Evolutionary conservation across 2,888 invertebrate species (phyloP), one percentile per base, ranked within the genome.

Genomic region (Lepeophtheirus nordmannii): DNA sequence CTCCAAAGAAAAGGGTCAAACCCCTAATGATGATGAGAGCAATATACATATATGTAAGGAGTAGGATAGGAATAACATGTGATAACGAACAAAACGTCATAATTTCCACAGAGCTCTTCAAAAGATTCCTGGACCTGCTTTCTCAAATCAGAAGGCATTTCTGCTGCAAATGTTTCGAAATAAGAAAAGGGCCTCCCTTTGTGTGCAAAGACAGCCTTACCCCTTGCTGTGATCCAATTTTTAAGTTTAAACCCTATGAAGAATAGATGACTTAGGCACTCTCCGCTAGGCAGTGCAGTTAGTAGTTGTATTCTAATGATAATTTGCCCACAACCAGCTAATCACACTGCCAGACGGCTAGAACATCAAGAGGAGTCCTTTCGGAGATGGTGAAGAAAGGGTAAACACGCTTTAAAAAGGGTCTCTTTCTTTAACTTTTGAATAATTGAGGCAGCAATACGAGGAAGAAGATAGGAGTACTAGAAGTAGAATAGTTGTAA

Each of bases 221-320:
- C 30, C 30, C 30, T 30, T 30, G 2, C 7, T 30, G 2, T 2
- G 30, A 30, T 2, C 7, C 30, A 30, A 30, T 30, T 5, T 30
- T 30, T 5, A 30, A 5, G 2, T 30, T 7, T 30, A 30, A 30
- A 7, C 30, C 30, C 30, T 30, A 2, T 7, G 30, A 30, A 30
- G 30, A 5, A 30, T 7, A 30, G 30, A 30, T 30, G 30, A 30
- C 30, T 30, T 30, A 30, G 30, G 7, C 30, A 30, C 53, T 17
- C 53, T 46, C 53, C 53, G 53, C 53, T 46, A 46, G 30, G 53
- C 53, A 46, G 53, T 46, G 53, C 53, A 46, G 53, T 46, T 46
- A 46, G 53, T 46, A 46, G 30, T 46, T 46, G 53, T 46, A 17
- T 46, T 46, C 17, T 46, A n/a, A n/a, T 2, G 14, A 46, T 46